phyloP scores from a whole-genome alignment of 2,888 invertebrate genomes.

The Drosophila flavopinicola region DNA sequence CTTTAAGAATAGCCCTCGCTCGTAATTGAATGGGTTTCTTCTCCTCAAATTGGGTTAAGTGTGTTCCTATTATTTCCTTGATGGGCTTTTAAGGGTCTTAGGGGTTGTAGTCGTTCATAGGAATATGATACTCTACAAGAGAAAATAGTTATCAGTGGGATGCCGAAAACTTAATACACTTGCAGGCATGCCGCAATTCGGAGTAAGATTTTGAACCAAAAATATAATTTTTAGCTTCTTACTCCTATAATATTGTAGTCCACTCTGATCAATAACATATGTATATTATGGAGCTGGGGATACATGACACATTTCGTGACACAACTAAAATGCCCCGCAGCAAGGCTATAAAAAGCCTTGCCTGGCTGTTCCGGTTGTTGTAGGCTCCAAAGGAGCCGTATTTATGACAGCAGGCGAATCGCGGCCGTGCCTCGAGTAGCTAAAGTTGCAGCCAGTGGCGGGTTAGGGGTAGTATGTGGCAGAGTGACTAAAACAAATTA shows the following conservation, averaged over 20 bases:
- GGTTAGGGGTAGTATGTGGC: conserved; percentile 13
- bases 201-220: too few species aligned
- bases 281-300: not conserved
- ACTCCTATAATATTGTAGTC: not conserved
- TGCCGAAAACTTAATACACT: not conserved
- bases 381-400: conserved; percentile 31
- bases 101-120: not conserved
- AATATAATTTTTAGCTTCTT: too few species aligned
- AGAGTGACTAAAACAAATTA: conserved; percentile 64
- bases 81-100: conserved; percentile 16
- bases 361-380: conserved; percentile 21
- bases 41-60: conserved; percentile 68
- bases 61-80: conserved; percentile 64
- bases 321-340: conserved; percentile 5
- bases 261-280: not conserved
- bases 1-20: conserved; percentile 10
- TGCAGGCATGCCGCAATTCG: not conserved
- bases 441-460: not conserved
- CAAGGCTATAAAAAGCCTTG: not conserved
- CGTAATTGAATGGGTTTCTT: conserved; percentile 8
- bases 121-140: not conserved
- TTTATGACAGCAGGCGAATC: conserved; percentile 46
- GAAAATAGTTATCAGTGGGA: not conserved
- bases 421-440: conserved; percentile 20
- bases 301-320: not conserved